Evolutionary conservation across 2,797 vertebrate genomes (phyloP).

Genomic region (Helostoma temminkii): DNA sequence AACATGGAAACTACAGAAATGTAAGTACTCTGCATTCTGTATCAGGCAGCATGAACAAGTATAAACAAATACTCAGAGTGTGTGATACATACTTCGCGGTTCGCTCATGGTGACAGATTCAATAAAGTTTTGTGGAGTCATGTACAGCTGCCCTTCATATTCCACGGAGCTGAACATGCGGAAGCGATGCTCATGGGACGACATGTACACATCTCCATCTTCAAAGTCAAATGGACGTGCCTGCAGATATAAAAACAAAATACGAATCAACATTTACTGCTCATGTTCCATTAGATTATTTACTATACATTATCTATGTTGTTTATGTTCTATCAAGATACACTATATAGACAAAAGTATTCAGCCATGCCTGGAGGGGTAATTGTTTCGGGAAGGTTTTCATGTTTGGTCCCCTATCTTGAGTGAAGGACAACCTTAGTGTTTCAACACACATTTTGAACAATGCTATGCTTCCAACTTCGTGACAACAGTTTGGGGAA

Average conservation of each 20-base stretch:
- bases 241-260: conserved; percentile 72
- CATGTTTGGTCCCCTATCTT: too few species aligned
- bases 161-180: conserved; percentile 94
- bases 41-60: not conserved
- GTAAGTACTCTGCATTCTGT: not conserved
- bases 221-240: conserved; percentile 82
- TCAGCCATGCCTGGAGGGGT: too few species aligned
- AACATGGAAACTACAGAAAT: conserved; percentile 9
- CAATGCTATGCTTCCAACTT: too few species aligned
- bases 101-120: conserved; percentile 95
- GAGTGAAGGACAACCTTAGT: too few species aligned
- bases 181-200: conserved; percentile 94
- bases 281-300: too few species aligned
- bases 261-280: not conserved
- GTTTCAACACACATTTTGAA: too few species aligned
- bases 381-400: too few species aligned
- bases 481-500: too few species aligned
- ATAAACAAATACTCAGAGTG: not conserved
- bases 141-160: conserved; percentile 96
- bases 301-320: too few species aligned
- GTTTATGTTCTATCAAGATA: too few species aligned
- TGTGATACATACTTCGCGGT: conserved; percentile 86
- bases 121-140: conserved; percentile 97
- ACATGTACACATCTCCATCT: conserved; percentile 92
- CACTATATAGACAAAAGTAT: too few species aligned